Evolutionary conservation across 2,888 invertebrate species (phyloP).

Genomic region (Ypsolopha scabrella): DNA sequence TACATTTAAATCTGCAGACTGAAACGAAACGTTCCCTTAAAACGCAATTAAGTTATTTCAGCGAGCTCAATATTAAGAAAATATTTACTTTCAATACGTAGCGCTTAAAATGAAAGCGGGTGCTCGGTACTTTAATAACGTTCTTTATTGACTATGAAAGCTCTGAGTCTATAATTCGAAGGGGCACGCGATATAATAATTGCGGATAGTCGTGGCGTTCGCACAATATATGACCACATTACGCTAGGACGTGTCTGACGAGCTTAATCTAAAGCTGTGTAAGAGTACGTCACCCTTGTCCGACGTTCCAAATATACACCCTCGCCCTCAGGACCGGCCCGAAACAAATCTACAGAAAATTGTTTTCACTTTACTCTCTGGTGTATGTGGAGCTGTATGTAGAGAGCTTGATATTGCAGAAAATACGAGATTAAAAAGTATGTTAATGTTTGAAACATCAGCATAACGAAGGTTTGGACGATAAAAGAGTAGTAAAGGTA

Average conservation of each 20-base stretch:
- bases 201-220: constrained; percentile 45
- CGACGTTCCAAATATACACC: constrained; percentile 18
- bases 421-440: too few relatives aligned
- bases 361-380: constrained; percentile 9
- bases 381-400: too few relatives aligned
- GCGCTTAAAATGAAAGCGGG: background rate
- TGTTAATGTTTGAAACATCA: too few relatives aligned
- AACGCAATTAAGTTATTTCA: background rate
- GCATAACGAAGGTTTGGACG: too few relatives aligned
- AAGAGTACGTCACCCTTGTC: constrained; percentile 58
- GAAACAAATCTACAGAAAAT: constrained; percentile 18
- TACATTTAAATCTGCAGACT: constrained; percentile 41
- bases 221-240: constrained; percentile 67
- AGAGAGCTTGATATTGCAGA: too few relatives aligned
- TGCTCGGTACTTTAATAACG: background rate
- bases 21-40: background rate
- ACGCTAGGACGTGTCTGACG: constrained; percentile 62
- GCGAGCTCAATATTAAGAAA: background rate
- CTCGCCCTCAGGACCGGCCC: constrained; percentile 23
- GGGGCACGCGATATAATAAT: constrained; percentile 41
- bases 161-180: constrained; percentile 8
- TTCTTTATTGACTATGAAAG: background rate
- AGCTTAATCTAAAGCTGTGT: constrained; percentile 57
- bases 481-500: too few relatives aligned
- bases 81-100: background rate